Evolutionary conservation across 2,113 vertebrate genomes (phyloP), one percentile per base, ranked within the genome.

Genomic region (Protobothrops flavoviridis): DNA sequence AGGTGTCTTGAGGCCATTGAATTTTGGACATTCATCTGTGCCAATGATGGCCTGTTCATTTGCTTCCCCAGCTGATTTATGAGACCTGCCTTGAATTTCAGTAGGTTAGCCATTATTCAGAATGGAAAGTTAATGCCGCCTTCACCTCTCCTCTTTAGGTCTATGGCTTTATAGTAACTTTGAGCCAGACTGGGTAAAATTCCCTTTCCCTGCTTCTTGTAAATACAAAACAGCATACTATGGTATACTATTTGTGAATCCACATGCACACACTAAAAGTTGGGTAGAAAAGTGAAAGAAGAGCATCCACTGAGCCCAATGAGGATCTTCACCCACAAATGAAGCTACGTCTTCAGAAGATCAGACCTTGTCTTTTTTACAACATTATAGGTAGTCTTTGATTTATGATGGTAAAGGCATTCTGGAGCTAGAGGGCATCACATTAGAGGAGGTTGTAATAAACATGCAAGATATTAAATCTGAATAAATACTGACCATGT

Each of bases 21-120:
- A 90, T 93, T 96, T 95, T 95, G 94, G 93, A 43, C 39, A 61
- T n/a, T 39, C 53, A n/a, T 13, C 85, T 52, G 24, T 61, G 55
- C n/a, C 55, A 39, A 15, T 92, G 33, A 43, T 57, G 23, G 23
- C 21, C 45, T 12, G 3, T 10, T 21, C 91, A 12, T 17, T 39
- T 39, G 6, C 61, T 53, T 55, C 33, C 6, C 92, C 4, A 55
- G 7, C 50, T 87, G 39, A 21, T 5, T 33, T 12, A 45, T 39
- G 74, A 17, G 91, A 21, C 15, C 9, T 81, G 3, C 7, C 50
- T 29, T 39, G 3, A 50, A 43, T 24, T 88, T 52, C 69, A 85
- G 88, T 7, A 50, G 3, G 2, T 17, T 15, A 50, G 26, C 26
- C 26, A 7, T 91, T 57, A 56, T 85, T 85, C 55, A 24, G 48